Percentiles rank a stretch among this genome's conserved stretches.
Conservation (phyloP, 2,888 invertebrate species). For the Plagodis pulveraria region DNA sequence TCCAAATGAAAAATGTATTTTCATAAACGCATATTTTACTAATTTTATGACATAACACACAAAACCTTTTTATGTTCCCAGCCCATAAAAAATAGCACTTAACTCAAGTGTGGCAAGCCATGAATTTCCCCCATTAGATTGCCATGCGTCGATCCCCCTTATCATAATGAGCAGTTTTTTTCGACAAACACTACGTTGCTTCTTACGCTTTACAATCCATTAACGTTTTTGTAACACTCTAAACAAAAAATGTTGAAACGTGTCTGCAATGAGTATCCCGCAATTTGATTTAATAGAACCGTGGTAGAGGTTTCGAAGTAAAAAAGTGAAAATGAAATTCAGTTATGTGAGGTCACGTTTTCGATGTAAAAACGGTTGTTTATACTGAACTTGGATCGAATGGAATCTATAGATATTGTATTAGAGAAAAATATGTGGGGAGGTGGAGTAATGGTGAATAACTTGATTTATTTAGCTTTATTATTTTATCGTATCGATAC, state of each 20-base stretch:
- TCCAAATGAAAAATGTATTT: neutral
- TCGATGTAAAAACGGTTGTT: constrained; percentile 33
- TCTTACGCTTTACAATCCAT: neutral
- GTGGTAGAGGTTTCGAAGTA: constrained; percentile 11
- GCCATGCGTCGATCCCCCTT: constrained; percentile 25
- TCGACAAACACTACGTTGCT: neutral
- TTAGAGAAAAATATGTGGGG: neutral
- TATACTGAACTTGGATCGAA: constrained; percentile 25
- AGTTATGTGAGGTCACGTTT: constrained; percentile 40
- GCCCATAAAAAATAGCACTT: constrained; percentile 8
- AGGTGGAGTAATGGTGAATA: neutral
- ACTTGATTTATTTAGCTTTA: neutral
- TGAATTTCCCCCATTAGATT: constrained; percentile 10
- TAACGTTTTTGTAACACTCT: neutral
- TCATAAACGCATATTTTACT: constrained; percentile 1
- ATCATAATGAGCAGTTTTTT: constrained; percentile 23
- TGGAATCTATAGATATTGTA: constrained; percentile 11
- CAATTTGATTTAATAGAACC: constrained; percentile 4
- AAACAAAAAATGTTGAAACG: neutral
- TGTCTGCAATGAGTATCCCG: constrained; percentile 13
- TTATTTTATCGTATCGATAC: too few relatives aligned
- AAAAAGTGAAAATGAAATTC: constrained; percentile 32
- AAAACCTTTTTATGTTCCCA: constrained; percentile 2
- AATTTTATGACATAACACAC: constrained; percentile 4
- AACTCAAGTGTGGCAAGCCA: constrained; percentile 5